A percentile compares a stretch with the other conserved stretches of the same genome.
phyloP scores from a whole-genome alignment of 2,113 vertebrate species.

The Pomatorhinus ruficollis region DNA sequence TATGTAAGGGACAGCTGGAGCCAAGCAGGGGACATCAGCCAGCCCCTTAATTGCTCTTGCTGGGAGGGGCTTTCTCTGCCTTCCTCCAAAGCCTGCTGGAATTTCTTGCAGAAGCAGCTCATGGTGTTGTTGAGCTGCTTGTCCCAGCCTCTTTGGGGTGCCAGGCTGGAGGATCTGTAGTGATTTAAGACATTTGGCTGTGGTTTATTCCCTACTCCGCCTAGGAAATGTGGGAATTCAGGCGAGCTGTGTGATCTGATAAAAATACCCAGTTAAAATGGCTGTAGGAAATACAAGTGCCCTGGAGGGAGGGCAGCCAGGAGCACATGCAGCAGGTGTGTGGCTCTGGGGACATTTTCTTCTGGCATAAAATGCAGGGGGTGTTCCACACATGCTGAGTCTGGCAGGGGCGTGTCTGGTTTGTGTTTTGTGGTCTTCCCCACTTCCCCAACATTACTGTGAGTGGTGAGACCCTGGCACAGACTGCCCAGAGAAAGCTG shows the following conservation, averaged over 20 bases:
- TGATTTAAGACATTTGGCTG: background rate
- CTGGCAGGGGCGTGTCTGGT: background rate
- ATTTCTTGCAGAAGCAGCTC: background rate
- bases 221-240: background rate
- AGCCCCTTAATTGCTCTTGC: background rate
- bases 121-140: background rate
- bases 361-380: background rate
- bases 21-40: background rate
- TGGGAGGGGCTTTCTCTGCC: background rate
- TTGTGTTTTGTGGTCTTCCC: background rate
- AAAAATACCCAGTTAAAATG: background rate
- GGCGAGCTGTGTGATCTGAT: background rate
- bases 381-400: background rate
- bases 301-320: background rate
- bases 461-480: background rate
- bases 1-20: background rate
- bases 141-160: background rate
- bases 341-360: background rate
- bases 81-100: background rate
- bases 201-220: background rate
- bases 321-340: fast-evolving
- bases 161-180: background rate
- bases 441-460: background rate
- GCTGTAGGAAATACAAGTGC: background rate
- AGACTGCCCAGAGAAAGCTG: background rate